Conservation (phyloP, 2,113 vertebrate species). For the Lutjanus erythropterus region DNA sequence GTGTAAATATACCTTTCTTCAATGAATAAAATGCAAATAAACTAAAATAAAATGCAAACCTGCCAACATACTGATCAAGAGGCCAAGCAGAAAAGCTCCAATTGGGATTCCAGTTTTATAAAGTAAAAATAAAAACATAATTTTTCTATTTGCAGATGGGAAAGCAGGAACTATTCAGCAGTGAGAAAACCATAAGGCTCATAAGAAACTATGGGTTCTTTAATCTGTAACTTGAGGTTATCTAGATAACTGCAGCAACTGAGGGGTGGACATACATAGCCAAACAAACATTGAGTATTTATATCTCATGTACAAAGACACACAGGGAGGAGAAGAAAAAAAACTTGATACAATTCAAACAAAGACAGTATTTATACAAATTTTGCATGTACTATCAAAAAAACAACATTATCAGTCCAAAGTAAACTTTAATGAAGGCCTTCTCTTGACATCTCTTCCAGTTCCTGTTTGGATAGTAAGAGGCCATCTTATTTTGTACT, state of each 20-base stretch:
- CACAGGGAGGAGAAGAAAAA: too few species aligned
- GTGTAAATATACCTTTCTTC: not conserved
- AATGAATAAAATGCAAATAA: not conserved
- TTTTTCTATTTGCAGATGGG: not conserved
- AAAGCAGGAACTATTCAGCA: not conserved
- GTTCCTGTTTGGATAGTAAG: too few species aligned
- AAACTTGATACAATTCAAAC: not conserved
- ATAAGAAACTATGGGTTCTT: not conserved
- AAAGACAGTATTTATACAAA: not conserved
- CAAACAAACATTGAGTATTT: not conserved
- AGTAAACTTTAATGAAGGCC: too few species aligned
- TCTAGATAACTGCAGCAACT: not conserved
- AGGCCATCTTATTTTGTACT: not conserved
- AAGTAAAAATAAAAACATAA: not conserved
- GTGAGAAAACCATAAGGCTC: not conserved
- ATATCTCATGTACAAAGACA: too few species aligned
- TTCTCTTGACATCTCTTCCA: too few species aligned
- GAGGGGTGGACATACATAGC: not conserved
- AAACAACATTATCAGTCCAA: too few species aligned
- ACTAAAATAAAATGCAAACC: not conserved
- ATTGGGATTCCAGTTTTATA: not conserved
- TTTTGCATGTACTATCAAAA: not conserved
- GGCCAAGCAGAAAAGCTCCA: not conserved
- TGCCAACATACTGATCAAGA: not conserved
- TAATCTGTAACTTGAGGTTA: too few species aligned